phyloP scores from a whole-genome alignment of 2,797 vertebrate species.

The Hapalemur alaotrensis region DNA sequence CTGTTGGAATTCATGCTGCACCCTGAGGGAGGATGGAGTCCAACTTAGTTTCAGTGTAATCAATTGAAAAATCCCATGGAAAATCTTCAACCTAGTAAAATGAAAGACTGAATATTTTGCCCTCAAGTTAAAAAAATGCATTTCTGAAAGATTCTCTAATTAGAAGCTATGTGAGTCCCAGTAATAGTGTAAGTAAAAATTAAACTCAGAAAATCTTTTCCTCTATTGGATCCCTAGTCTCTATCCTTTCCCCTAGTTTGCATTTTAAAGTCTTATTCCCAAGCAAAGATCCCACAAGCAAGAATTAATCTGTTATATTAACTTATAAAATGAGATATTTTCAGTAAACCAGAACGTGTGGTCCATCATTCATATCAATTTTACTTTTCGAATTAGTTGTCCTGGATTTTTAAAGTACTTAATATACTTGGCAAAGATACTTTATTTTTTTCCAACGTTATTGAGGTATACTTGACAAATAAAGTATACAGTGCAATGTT shows the following conservation, averaged over 20 bases:
- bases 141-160: background rate
- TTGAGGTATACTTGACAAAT: background rate
- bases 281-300: background rate
- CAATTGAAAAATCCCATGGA: background rate
- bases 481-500: background rate
- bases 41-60: background rate
- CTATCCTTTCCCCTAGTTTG: background rate
- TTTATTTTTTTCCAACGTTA: background rate
- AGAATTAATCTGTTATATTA: background rate
- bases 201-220: background rate
- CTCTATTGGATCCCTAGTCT: background rate
- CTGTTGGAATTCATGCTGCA: background rate
- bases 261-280: background rate
- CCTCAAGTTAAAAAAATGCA: background rate
- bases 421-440: background rate
- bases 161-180: background rate
- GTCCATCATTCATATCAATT: background rate
- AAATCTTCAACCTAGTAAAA: background rate
- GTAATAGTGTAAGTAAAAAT: background rate
- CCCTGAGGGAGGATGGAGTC: background rate
- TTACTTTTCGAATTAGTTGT: background rate
- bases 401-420: background rate
- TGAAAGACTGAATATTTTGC: conserved; percentile 6
- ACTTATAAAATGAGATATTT: background rate
- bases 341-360: background rate